Conservation (phyloP, 2,797 vertebrate genomes). For the Margarornis squamiger region DNA sequence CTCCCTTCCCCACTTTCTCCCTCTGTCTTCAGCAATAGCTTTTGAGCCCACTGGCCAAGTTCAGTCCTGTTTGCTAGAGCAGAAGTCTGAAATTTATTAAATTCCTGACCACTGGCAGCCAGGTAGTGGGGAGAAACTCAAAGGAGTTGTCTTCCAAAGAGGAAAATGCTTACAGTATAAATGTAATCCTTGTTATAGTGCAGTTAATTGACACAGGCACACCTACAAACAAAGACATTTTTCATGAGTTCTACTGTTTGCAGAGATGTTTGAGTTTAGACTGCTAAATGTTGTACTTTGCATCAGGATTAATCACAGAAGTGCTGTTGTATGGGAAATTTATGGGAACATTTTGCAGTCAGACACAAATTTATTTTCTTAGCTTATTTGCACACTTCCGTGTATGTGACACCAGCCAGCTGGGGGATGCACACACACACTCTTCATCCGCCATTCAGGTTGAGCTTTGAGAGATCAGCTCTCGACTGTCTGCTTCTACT, state of each 20-base stretch:
- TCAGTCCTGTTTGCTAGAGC: background rate
- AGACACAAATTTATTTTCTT: conserved; percentile 1
- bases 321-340: background rate
- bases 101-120: background rate
- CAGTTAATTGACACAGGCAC: background rate
- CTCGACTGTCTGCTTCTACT: background rate
- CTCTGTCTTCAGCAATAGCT: background rate
- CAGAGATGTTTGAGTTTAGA: background rate
- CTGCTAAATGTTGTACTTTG: background rate
- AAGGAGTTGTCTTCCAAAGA: background rate
- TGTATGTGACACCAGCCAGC: background rate
- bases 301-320: background rate
- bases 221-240: background rate
- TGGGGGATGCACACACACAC: too few relatives aligned
- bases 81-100: background rate
- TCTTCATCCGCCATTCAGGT: background rate
- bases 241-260: background rate
- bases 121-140: background rate
- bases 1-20: background rate
- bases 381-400: background rate
- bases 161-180: background rate
- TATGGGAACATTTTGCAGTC: background rate
- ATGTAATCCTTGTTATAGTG: background rate
- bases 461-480: background rate
- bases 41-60: background rate